These are phyloP conservation scores for Chelonia mydas DNA, from an alignment of 2,797 vertebrate genomes.

Conservation along the genomic window DNA sequence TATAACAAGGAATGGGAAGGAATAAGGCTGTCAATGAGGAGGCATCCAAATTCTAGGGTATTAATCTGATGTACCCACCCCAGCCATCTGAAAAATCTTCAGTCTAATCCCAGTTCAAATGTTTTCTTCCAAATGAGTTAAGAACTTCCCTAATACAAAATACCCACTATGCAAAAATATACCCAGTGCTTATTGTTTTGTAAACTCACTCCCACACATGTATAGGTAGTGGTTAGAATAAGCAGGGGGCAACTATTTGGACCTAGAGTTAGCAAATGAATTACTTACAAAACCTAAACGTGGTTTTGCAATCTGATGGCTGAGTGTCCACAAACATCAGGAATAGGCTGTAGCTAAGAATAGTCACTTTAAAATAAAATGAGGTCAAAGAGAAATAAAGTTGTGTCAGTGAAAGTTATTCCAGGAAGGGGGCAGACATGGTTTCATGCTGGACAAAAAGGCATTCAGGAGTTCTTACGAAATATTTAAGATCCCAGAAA, in stretches of 20 bases:
- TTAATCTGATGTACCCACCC: not conserved
- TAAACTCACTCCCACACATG: not conserved
- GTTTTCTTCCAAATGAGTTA: not conserved
- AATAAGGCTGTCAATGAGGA: not conserved
- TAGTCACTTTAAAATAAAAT: slow-evolving; percentile 18
- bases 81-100: not conserved
- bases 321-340: not conserved
- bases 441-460: slow-evolving; percentile 9
- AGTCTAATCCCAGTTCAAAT: not conserved
- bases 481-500: slow-evolving; percentile 46
- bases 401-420: slow-evolving; percentile 10
- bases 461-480: slow-evolving; percentile 38
- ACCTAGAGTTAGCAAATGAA: slow-evolving; percentile 49
- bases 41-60: not conserved
- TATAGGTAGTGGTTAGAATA: accelerated
- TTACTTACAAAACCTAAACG: slow-evolving; percentile 29
- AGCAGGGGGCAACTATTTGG: not conserved
- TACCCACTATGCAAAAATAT: not conserved
- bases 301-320: slow-evolving; percentile 1
- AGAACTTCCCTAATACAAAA: not conserved
- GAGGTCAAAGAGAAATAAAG: slow-evolving; percentile 30
- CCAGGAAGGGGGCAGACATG: not conserved
- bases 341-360: not conserved
- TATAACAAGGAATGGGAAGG: not conserved
- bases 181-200: slow-evolving; percentile 19